Percentiles rank a stretch among this genome's conserved stretches.
These are phyloP conservation scores for Monoplex corrugatus DNA, from an alignment of 2,888 invertebrate genomes.

Conservation along the genomic window DNA sequence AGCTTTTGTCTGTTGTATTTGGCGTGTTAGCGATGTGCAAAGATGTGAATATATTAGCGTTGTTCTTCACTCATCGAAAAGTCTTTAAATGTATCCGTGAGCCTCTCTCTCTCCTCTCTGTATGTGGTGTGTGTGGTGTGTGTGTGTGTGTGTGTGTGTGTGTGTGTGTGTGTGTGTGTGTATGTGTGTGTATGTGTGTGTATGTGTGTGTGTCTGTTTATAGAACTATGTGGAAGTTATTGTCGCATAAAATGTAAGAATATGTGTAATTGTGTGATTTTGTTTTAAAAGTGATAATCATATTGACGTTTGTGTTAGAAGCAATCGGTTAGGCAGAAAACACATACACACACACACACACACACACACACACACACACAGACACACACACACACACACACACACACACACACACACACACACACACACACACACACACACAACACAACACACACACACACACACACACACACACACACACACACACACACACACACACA, in stretches of 20 bases:
- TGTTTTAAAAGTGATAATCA: not conserved
- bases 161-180: not conserved
- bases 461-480: not conserved
- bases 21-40: too few species aligned
- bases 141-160: too few species aligned
- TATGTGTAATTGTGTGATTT: not conserved
- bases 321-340: not conserved
- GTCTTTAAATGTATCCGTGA: not conserved
- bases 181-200: not conserved
- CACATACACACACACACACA: not conserved
- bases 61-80: not conserved
- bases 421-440: not conserved
- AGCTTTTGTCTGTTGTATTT: too few species aligned
- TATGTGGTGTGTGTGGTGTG: too few species aligned
- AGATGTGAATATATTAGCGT: not conserved
- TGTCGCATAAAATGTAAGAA: not conserved
- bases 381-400: not conserved
- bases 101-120: not conserved
- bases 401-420: constrained; percentile 18
- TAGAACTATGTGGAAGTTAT: not conserved
- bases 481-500: not conserved
- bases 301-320: not conserved
- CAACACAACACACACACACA: not conserved
- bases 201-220: not conserved
- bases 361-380: constrained; percentile 7